These are phyloP conservation scores for Paramormyrops hopkinsi DNA, from an alignment of 2,797 vertebrate species.

Conservation along the genomic window DNA sequence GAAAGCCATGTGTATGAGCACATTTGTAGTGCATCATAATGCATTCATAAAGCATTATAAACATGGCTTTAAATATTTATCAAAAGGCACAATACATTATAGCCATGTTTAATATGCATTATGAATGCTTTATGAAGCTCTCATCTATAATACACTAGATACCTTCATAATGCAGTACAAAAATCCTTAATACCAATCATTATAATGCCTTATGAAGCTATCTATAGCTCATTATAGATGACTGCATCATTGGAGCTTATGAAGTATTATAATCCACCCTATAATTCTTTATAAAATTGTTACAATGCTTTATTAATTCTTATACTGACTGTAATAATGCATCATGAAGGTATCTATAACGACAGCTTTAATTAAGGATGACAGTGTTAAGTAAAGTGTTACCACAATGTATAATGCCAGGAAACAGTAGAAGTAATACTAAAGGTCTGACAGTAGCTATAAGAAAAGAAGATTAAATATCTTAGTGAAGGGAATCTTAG, in stretches of 20 bases:
- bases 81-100: neutral
- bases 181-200: neutral
- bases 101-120: neutral
- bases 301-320: neutral
- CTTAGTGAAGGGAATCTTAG: neutral
- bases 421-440: neutral
- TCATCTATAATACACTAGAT: neutral
- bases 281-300: neutral
- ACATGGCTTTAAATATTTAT: neutral
- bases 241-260: neutral
- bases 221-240: neutral
- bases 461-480: neutral
- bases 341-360: neutral
- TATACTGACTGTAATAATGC: neutral
- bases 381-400: neutral
- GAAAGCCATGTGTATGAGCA: neutral
- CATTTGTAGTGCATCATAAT: neutral
- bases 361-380: neutral
- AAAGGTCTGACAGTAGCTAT: neutral
- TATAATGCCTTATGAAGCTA: neutral
- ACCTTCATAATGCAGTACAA: neutral
- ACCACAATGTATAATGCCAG: neutral
- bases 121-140: neutral
- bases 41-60: neutral
- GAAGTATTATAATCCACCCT: neutral